Percentiles rank a stretch among this genome's conserved stretches.
phyloP scores from a whole-genome alignment of 2,888 invertebrate genomes.

The Ectropis crepuscularia region DNA sequence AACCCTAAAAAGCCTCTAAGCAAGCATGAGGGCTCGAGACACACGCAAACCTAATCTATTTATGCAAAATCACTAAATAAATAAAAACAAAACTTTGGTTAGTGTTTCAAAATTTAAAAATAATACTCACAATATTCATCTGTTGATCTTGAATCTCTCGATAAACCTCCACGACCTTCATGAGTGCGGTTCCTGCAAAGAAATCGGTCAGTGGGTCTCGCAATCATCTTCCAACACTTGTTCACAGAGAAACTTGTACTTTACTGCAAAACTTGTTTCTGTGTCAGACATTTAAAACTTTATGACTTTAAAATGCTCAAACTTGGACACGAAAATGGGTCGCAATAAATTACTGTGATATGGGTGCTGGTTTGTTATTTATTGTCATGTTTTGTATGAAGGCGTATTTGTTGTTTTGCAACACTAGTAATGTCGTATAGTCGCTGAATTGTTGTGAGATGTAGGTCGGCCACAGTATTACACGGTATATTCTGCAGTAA shows the following conservation, averaged over 20 bases:
- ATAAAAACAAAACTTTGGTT: not conserved
- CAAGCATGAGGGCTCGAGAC: too few relatives aligned
- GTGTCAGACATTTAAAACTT: constrained; percentile 24
- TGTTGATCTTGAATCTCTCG: constrained; percentile 97
- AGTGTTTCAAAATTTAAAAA: not conserved
- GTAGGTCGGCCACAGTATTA: too few relatives aligned
- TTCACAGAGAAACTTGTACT: constrained; percentile 19
- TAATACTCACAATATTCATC: constrained; percentile 94
- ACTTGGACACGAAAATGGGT: constrained; percentile 15
- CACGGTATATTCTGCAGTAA: too few relatives aligned
- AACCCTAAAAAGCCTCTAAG: too few relatives aligned
- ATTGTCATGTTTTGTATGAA: constrained; percentile 5
- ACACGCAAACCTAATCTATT: not conserved
- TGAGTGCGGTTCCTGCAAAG: constrained; percentile 91
- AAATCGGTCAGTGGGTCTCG: constrained; percentile 36
- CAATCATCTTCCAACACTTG: constrained; percentile 16
- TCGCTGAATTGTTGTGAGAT: too few relatives aligned
- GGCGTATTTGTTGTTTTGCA: not conserved
- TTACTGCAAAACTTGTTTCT: constrained; percentile 26
- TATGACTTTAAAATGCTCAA: constrained; percentile 19
- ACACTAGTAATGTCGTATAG: not conserved
- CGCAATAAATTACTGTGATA: constrained; percentile 25
- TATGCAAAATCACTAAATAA: not conserved
- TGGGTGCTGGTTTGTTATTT: constrained; percentile 16
- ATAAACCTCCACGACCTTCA: constrained; percentile 97